Base-by-base conservation (phyloP, 2,888 invertebrate species). In the Melanchra persicariae region DNA sequence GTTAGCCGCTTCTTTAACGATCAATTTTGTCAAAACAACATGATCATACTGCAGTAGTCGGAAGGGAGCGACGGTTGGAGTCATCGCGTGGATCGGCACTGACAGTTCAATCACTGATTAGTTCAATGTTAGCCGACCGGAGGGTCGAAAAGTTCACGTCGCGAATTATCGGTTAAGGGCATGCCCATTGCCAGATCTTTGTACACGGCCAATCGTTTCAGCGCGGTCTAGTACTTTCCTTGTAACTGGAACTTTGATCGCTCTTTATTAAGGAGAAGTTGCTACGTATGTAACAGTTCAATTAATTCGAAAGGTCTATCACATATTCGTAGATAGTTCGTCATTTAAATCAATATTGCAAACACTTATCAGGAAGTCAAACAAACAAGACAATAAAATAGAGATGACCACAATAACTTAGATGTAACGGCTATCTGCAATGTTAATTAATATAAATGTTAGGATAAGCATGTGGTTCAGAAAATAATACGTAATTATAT, bases 141-240 rank as follows among this genome's bases (percentile, higher is more conserved):
- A 82, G 85, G 86, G 87, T 86, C 87, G 79, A 85, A 85, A 86
- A 82, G 87, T 86, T 83, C 83, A 77, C 80, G 80, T 66, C 79
- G 74, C 76, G 79, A 79, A 77, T 70, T 79, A 73, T 74, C 74
- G 79, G 81, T 84, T 84, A 87, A 86, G 87, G 86, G 78, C 87
- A 85, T 63, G 77, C 60, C 71, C 77, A 80, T 79, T 82, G 79
- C 80, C 82, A 85, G 64, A 62, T 77, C 68, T 70, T 64, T 62
- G 24, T 51, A 61, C 81, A 64, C 40, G 65, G 71, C 55, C 54
- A 54, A 81, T 37, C 40, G 52, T 59, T 77, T 66, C 8, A 70
- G 4, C 30, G 45, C 40, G 30, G 47, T 26, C 15, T 40, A 40
- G 10, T 59, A 51, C 19, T 40, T 68, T 51, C 30, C 37, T 30